Evolutionary conservation across 2,888 invertebrate genomes (phyloP).

Genomic region (Anthophora plumipes): DNA sequence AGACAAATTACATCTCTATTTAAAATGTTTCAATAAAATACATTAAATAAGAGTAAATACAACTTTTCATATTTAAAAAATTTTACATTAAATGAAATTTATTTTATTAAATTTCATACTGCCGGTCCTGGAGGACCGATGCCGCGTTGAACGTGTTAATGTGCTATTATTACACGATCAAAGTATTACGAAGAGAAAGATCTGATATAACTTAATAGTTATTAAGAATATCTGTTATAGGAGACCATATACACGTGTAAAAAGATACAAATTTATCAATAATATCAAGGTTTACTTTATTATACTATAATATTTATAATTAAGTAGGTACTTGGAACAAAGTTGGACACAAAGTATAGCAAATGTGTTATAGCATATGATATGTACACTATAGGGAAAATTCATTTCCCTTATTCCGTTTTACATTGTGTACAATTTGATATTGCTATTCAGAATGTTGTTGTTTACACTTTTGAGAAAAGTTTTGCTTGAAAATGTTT

Average conservation of each 20-base stretch:
- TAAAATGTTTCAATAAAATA: too few species aligned
- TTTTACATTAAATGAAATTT: too few species aligned
- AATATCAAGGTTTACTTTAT: constrained; percentile 85
- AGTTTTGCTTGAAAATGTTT: constrained; percentile 40
- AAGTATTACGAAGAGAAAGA: background rate
- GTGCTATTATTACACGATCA: background rate
- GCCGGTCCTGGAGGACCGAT: too few species aligned
- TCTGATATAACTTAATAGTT: background rate
- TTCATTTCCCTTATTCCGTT: constrained; percentile 57
- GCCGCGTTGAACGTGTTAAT: too few species aligned
- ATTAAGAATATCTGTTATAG: background rate
- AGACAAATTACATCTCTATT: too few species aligned
- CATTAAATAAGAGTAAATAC: too few species aligned
- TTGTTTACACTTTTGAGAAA: constrained; percentile 39
- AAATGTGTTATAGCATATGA: constrained; percentile 84
- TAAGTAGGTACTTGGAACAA: constrained; percentile 84
- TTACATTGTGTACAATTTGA: constrained; percentile 81
- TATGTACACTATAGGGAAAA: constrained; percentile 82
- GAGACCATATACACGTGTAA: background rate
- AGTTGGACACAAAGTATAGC: constrained; percentile 84
- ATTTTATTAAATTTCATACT: too few species aligned
- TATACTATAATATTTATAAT: constrained; percentile 84
- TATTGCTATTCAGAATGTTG: constrained; percentile 43
- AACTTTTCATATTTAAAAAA: too few species aligned
- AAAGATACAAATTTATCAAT: constrained; percentile 79